A percentile compares a stretch with the other conserved stretches of the same genome.
Evolutionary conservation across 2,113 vertebrate genomes (phyloP).

Genomic region (Sus scrofa): T2T-Sscrofa CM000819.6:121477501-121478000

Average conservation of each 20-base stretch:
- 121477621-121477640: not conserved
- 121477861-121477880: constrained; percentile 36
- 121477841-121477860: not conserved
- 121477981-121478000: not conserved
- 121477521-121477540: not conserved
- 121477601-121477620: not conserved
- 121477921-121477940: constrained; percentile 50
- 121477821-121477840: constrained; percentile 13
- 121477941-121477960: not conserved
- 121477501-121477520: not conserved
- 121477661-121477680: not conserved
- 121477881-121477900: not conserved
- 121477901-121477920: constrained; percentile 22
- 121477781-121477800: not conserved
- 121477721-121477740: not conserved
- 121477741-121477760: constrained; percentile 3
- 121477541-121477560: not conserved
- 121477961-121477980: constrained; percentile 20
- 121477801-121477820: not conserved
- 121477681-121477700: not conserved
- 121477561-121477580: not conserved
- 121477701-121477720: too few relatives aligned
- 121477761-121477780: not conserved
- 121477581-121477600: constrained; percentile 20
- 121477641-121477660: not conserved